Percentiles rank a stretch among this genome's conserved stretches.
These are phyloP conservation scores for Diaphora mendica DNA, from an alignment of 2,888 invertebrate species.

Conservation along the genomic window DNA sequence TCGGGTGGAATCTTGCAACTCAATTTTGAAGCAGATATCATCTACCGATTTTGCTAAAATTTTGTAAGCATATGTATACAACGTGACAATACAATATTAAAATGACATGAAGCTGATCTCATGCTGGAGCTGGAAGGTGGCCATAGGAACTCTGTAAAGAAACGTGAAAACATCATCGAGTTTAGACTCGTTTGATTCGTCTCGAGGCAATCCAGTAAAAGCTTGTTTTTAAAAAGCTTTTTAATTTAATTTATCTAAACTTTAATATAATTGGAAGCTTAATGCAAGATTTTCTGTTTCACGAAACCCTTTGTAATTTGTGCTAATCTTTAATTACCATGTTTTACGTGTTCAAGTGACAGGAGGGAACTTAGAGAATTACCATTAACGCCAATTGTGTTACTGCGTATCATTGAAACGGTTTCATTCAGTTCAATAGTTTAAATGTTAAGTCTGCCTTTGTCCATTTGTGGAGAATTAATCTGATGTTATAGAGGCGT, in stretches of 20 bases:
- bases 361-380: conserved; percentile 21
- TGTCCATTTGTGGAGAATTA: conserved; percentile 4
- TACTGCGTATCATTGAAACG: conserved; percentile 18
- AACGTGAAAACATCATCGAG: no score
- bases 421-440: conserved; percentile 20
- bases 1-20: no score
- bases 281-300: conserved; percentile 11
- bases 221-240: no score
- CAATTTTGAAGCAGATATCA: no score
- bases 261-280: conserved; percentile 5
- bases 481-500: conserved; percentile 13
- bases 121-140: no score
- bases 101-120: no score
- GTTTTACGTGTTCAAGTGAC: conserved; percentile 7
- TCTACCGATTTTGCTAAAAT: no score
- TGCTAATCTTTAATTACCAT: conserved; percentile 19
- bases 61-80: no score
- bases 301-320: conserved; percentile 17
- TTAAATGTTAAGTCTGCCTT: conserved; percentile 15
- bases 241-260: conserved; percentile 7
- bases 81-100: no score
- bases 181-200: no score
- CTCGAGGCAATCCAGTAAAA: no score
- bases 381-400: conserved; percentile 27
- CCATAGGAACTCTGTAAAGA: no score